phyloP scores from a whole-genome alignment of 2,888 invertebrate genomes.

The Fragum whitleyi region DNA sequence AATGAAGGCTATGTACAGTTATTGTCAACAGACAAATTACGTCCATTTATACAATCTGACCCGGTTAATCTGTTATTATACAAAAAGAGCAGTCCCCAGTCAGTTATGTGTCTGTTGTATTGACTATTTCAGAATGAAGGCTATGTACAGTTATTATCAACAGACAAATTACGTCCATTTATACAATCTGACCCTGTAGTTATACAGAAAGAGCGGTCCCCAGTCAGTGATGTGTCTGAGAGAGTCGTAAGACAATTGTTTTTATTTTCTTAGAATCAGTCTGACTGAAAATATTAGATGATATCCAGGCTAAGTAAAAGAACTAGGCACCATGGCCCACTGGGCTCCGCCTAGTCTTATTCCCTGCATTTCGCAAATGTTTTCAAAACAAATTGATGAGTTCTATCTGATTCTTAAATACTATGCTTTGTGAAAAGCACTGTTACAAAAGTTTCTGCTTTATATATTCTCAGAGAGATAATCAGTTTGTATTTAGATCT shows the following conservation, averaged over 20 bases:
- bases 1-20: conserved; percentile 82
- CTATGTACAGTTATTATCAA: conserved; percentile 78
- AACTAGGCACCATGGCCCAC: no score
- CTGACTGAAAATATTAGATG: no score
- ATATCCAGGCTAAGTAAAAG: no score
- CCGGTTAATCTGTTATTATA: conserved; percentile 76
- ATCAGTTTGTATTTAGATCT: no score
- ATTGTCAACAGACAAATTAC: conserved; percentile 79
- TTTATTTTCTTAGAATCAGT: not conserved
- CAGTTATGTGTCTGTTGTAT: conserved; percentile 68
- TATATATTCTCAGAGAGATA: no score
- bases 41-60: conserved; percentile 80
- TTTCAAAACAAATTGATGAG: no score
- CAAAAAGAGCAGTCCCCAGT: conserved; percentile 68
- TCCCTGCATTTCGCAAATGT: no score
- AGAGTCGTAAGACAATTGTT: conserved; percentile 72
- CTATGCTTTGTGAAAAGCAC: no score
- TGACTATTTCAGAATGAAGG: conserved; percentile 78
- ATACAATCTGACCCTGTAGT: conserved; percentile 80
- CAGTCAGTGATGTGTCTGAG: conserved; percentile 73
- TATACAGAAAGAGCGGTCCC: conserved; percentile 66
- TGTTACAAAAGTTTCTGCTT: no score
- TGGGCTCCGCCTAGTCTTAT: no score
- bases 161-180: conserved; percentile 80
- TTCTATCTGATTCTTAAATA: no score